Conservation (phyloP, 2,888 invertebrate genomes). For the Mythimna albipuncta region DNA sequence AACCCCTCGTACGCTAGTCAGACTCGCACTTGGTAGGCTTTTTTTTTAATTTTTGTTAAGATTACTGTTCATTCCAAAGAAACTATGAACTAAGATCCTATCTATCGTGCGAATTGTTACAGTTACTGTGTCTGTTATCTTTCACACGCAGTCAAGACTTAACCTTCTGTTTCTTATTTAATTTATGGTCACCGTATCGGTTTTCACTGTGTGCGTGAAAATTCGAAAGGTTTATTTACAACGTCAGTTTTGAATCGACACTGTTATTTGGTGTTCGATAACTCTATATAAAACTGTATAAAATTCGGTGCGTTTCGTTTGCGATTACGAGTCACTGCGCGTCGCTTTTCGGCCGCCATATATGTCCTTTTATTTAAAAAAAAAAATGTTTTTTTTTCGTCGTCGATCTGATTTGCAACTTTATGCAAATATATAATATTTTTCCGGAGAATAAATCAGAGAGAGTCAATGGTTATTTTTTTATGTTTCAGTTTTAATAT, state of each 20-base stretch:
- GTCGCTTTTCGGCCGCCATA: constrained; percentile 27
- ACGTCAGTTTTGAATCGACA: constrained; percentile 60
- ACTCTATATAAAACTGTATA: constrained; percentile 46
- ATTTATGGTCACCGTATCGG: constrained; percentile 34
- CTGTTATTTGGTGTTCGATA: constrained; percentile 52
- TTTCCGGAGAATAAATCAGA: constrained; percentile 1
- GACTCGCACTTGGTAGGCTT: too few relatives aligned
- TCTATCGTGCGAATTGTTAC: background rate
- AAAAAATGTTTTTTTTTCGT: constrained; percentile 2
- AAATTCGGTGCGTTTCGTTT: constrained; percentile 45
- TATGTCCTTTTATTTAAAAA: constrained; percentile 25
- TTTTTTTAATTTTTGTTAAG: too few relatives aligned
- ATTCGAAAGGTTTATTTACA: constrained; percentile 60
- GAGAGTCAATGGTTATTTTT: too few relatives aligned
- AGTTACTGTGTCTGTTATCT: background rate
- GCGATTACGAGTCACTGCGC: constrained; percentile 29
- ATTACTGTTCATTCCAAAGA: too few relatives aligned
- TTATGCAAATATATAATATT: constrained; percentile 11
- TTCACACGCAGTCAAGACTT: constrained; percentile 6
- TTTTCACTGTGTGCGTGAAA: constrained; percentile 52
- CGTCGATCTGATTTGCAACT: background rate
- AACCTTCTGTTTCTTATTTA: constrained; percentile 34
- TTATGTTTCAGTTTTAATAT: background rate
- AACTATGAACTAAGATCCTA: background rate
- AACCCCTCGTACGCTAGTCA: too few relatives aligned